Evolutionary conservation across 1,140 invertebrate species (phyloP).

Genomic region (Drosophila nigrodunni): DNA sequence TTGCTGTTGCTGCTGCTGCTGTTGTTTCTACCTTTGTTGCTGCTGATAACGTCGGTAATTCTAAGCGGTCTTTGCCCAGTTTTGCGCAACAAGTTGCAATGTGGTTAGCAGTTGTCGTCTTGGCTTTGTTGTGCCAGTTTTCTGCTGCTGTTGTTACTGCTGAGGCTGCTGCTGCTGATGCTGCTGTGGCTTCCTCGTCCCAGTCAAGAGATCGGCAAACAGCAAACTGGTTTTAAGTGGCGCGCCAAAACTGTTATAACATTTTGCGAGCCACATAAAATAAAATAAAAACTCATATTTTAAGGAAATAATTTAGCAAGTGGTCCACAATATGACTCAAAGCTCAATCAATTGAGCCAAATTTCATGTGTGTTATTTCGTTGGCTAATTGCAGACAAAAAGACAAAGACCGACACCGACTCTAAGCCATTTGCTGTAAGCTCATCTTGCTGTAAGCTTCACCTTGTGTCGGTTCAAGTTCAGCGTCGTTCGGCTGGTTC

Average conservation of each 20-base stretch:
- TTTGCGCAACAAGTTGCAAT: constrained; percentile 63
- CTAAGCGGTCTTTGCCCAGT: constrained; percentile 47
- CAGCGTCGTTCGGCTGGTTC: constrained; percentile 31
- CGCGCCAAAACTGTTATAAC: constrained; percentile 46
- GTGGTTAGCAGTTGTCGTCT: constrained; percentile 46
- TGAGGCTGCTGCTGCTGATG: constrained; percentile 27
- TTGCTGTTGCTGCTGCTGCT: constrained; percentile 6
- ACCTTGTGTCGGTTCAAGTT: constrained; percentile 68
- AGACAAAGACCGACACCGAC: constrained; percentile 14
- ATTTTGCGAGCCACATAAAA: constrained; percentile 50
- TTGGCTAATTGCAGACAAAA: constrained; percentile 67
- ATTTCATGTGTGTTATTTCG: constrained; percentile 28
- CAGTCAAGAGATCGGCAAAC: constrained; percentile 51
- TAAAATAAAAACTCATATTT: constrained; percentile 49
- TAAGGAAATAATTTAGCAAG: constrained; percentile 79
- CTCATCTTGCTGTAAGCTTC: constrained; percentile 38
- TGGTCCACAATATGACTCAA: constrained; percentile 19
- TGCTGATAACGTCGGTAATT: constrained; percentile 60
- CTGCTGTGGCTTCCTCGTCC: constrained; percentile 58
- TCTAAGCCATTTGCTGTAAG: constrained; percentile 40
- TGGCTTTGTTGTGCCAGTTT: constrained; percentile 49
- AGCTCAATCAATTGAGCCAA: constrained; percentile 62
- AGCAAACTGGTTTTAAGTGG: constrained; percentile 56
- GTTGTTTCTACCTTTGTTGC: constrained; percentile 6
- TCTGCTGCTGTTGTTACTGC: constrained; percentile 9